These are phyloP conservation scores for Cosmia trapezina DNA, from an alignment of 2,888 invertebrate genomes.

Conservation along the genomic window DNA sequence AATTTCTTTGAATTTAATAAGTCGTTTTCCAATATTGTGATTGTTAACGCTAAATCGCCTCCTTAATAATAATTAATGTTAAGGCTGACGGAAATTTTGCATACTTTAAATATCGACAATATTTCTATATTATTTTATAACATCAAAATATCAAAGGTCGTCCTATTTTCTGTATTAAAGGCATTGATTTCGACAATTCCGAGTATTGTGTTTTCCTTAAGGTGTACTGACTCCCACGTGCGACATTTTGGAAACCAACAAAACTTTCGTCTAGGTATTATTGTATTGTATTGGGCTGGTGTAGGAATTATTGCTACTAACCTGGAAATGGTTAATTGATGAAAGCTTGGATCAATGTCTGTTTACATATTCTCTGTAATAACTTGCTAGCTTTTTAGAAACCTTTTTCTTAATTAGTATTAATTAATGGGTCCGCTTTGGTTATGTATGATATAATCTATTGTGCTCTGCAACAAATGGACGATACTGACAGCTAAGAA, in stretches of 20 bases:
- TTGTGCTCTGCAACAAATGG: slow-evolving; percentile 24
- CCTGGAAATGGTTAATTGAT: background rate
- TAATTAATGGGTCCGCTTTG: slow-evolving; percentile 8
- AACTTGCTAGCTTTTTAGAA: background rate
- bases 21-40: background rate
- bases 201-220: slow-evolving; percentile 4
- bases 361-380: background rate
- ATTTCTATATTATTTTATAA: slow-evolving; percentile 1
- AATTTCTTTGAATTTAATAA: background rate
- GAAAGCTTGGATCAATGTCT: slow-evolving; percentile 14
- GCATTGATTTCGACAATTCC: background rate
- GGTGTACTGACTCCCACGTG: slow-evolving; percentile 11
- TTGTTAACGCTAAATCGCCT: background rate
- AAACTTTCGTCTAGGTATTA: background rate
- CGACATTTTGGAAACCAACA: background rate
- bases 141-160: slow-evolving; percentile 13
- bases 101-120: background rate
- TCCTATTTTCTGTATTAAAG: slow-evolving; percentile 11
- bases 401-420: slow-evolving; percentile 17
- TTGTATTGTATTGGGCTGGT: background rate
- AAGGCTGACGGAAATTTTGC: background rate
- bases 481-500: background rate
- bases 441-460: slow-evolving; percentile 6
- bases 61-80: background rate
- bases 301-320: background rate